phyloP scores from a whole-genome alignment of 2,888 invertebrate species.

The Chrysolina americana region DNA sequence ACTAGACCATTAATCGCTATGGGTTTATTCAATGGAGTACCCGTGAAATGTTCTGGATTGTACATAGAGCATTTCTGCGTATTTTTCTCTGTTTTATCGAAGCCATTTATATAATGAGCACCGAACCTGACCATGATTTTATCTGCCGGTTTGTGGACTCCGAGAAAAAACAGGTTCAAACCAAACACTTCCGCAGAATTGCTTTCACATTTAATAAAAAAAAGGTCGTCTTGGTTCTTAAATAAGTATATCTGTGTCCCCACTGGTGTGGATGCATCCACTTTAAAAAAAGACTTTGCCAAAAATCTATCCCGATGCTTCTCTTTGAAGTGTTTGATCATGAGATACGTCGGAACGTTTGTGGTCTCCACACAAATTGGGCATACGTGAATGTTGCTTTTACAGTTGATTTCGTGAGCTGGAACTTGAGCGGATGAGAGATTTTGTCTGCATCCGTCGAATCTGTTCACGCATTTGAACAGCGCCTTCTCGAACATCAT shows the following conservation, averaged over 20 bases:
- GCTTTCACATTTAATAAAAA: neutral
- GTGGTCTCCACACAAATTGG: neutral
- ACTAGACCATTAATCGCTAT: neutral
- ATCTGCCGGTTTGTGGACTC: neutral
- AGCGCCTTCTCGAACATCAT: neutral
- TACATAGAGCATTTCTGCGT: neutral
- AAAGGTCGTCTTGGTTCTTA: neutral
- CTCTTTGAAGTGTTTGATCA: conserved; percentile 5
- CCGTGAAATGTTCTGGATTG: neutral
- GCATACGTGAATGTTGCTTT: neutral
- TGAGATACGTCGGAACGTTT: neutral
- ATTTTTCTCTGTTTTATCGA: neutral
- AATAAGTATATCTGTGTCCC: neutral
- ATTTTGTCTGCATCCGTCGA: conserved; percentile 2
- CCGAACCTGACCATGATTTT: neutral
- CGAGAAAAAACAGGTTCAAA: neutral
- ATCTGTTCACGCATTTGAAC: conserved; percentile 10
- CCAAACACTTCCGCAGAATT: neutral
- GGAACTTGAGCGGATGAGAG: neutral
- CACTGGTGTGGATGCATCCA: neutral
- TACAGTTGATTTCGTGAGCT: neutral
- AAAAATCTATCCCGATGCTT: neutral
- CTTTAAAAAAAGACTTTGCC: neutral
- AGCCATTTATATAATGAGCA: neutral
- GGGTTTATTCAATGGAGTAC: neutral